A percentile compares a stretch with the other conserved stretches of the same genome.
Conservation (phyloP, 2,888 invertebrate species). For the Chaitophorus viminalis region DNA sequence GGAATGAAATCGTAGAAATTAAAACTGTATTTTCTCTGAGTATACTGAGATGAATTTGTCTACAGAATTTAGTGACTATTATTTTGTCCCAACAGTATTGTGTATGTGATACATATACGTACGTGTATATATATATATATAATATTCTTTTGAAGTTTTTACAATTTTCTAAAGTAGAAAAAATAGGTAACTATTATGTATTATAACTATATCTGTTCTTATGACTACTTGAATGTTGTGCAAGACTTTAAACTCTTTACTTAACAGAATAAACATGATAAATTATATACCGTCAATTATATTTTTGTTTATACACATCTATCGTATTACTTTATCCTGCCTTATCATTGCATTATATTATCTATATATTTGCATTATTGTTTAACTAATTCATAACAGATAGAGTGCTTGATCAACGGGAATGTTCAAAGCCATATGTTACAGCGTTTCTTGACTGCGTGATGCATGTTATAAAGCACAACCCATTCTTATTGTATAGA, state of each 20-base stretch:
- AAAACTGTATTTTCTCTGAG: too few species aligned
- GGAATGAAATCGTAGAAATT: too few species aligned
- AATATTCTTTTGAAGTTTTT: neutral
- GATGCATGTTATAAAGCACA: neutral
- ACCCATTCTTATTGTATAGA: neutral
- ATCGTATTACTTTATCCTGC: constrained; percentile 18
- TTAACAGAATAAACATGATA: constrained; percentile 36
- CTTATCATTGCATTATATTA: neutral
- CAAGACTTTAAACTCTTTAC: constrained; percentile 33
- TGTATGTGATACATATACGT: neutral
- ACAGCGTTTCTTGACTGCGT: neutral
- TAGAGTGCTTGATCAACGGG: constrained; percentile 13
- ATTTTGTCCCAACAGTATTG: too few species aligned
- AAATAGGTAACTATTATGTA: neutral
- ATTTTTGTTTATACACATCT: constrained; percentile 10
- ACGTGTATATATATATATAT: too few species aligned
- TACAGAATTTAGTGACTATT: too few species aligned
- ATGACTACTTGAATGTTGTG: constrained; percentile 36
- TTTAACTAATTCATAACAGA: constrained; percentile 14
- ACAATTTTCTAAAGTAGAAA: neutral
- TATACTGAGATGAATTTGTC: too few species aligned
- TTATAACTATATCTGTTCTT: neutral
- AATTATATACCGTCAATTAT: neutral
- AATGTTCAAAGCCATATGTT: neutral
- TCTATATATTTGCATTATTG: constrained; percentile 24